Percentiles rank a stretch among this genome's conserved stretches.
These are phyloP conservation scores for Nezara viridula DNA, from an alignment of 2,888 invertebrate genomes.

Conservation along the genomic window DNA sequence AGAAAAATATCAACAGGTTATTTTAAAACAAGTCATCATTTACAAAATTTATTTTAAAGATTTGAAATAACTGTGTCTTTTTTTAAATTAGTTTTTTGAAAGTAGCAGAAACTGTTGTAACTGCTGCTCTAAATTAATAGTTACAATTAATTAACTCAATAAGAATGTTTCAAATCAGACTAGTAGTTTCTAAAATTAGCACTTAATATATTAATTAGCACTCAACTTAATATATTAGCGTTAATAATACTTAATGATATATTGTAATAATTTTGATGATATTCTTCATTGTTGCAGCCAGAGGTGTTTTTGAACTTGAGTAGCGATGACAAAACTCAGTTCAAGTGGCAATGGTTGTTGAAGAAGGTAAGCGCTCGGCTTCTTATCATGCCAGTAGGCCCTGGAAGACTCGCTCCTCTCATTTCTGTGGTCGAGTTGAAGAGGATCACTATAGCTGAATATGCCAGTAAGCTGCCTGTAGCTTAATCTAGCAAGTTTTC, in stretches of 20 bases:
- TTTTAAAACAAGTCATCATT: too few relatives aligned
- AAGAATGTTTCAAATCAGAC: too few relatives aligned
- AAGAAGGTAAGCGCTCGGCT: conserved; percentile 76
- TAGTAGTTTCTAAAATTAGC: too few relatives aligned
- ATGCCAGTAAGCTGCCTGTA: conserved; percentile 68
- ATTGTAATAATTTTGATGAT: conserved; percentile 57
- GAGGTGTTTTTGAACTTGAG: conserved; percentile 72
- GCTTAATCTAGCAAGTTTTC: conserved; percentile 64
- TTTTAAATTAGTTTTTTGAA: too few relatives aligned
- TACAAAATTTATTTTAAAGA: too few relatives aligned
- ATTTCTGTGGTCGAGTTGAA: conserved; percentile 69
- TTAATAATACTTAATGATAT: background rate
- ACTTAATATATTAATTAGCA: too few relatives aligned
- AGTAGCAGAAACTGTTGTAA: too few relatives aligned
- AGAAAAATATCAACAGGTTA: too few relatives aligned
- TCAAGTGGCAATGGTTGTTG: conserved; percentile 78
- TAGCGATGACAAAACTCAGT: conserved; percentile 71
- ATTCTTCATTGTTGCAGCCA: conserved; percentile 69
- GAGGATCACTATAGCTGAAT: conserved; percentile 68
- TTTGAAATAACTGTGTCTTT: too few relatives aligned
- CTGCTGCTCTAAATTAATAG: too few relatives aligned
- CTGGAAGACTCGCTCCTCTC: conserved; percentile 67
- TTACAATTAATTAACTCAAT: too few relatives aligned
- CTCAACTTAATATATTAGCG: too few relatives aligned
- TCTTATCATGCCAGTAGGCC: conserved; percentile 68